Conservation (phyloP, 2,113 vertebrate genomes). For the Psophia crepitans region DNA sequence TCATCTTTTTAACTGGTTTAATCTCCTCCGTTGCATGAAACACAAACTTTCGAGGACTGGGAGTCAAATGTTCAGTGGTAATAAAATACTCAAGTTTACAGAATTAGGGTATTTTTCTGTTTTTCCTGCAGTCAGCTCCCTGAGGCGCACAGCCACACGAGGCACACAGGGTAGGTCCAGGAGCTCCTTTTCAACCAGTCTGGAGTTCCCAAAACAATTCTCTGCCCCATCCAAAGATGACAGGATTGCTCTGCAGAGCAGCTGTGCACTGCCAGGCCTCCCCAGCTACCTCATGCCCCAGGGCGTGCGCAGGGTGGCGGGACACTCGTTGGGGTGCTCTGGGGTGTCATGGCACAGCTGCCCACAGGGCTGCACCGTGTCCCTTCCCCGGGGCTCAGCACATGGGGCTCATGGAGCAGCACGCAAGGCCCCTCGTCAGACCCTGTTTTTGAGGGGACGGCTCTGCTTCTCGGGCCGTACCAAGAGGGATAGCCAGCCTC, state of each 20-base stretch:
- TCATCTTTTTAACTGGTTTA: neutral
- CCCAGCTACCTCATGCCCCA: neutral
- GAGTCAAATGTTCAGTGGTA: neutral
- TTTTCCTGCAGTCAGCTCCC: neutral
- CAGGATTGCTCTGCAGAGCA: neutral
- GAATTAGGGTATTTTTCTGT: neutral
- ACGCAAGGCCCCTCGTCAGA: accelerated
- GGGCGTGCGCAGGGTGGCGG: accelerated
- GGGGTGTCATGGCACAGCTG: accelerated
- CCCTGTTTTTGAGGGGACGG: accelerated
- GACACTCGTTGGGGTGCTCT: accelerated
- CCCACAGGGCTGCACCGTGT: neutral
- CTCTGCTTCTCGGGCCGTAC: accelerated
- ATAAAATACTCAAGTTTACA: neutral
- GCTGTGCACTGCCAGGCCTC: neutral
- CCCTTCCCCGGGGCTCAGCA: neutral
- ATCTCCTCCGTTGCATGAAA: accelerated
- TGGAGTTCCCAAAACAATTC: neutral
- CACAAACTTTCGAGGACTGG: neutral
- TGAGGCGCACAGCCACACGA: accelerated
- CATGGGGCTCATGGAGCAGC: accelerated
- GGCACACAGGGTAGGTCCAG: no score
- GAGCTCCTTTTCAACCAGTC: neutral
- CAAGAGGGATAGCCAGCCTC: accelerated
- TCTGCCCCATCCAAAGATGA: neutral